phyloP scores from a whole-genome alignment of 2,797 vertebrate genomes.

The Borostomias antarcticus region DNA sequence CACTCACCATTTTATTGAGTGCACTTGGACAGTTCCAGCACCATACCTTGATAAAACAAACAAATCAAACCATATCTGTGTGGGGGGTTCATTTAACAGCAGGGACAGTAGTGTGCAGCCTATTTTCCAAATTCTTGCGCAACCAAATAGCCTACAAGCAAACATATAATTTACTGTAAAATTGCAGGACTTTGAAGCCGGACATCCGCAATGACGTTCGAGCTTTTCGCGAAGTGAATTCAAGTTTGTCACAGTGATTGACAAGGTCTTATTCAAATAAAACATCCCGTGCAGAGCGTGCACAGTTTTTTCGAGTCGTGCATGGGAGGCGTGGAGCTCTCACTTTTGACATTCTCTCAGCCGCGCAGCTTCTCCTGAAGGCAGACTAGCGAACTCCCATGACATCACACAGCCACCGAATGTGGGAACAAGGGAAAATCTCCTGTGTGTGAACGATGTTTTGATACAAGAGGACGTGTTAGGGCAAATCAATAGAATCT shows the following conservation, averaged over 20 bases:
- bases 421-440: constrained; percentile 68
- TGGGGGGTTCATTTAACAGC: not conserved
- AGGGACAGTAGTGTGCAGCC: not conserved
- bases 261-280: constrained; percentile 76
- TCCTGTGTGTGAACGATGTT: constrained; percentile 63
- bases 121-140: constrained; percentile 7
- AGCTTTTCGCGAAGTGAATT: constrained; percentile 50
- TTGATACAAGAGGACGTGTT: constrained; percentile 65
- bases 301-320: constrained; percentile 64
- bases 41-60: not conserved
- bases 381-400: constrained; percentile 68
- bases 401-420: constrained; percentile 76
- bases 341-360: constrained; percentile 75
- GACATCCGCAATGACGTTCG: constrained; percentile 74
- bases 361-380: constrained; percentile 76
- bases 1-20: not conserved
- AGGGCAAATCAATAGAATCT: constrained; percentile 49
- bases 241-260: constrained; percentile 66
- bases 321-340: constrained; percentile 81
- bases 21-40: not conserved
- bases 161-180: constrained; percentile 54
- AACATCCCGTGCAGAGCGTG: constrained; percentile 67
- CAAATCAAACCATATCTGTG: not conserved
- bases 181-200: constrained; percentile 54
- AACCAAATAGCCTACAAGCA: constrained; percentile 23